A percentile compares a stretch with the other conserved stretches of the same genome.
Conservation (phyloP, 2,113 vertebrate species). For the Pluvianellus socialis region DNA sequence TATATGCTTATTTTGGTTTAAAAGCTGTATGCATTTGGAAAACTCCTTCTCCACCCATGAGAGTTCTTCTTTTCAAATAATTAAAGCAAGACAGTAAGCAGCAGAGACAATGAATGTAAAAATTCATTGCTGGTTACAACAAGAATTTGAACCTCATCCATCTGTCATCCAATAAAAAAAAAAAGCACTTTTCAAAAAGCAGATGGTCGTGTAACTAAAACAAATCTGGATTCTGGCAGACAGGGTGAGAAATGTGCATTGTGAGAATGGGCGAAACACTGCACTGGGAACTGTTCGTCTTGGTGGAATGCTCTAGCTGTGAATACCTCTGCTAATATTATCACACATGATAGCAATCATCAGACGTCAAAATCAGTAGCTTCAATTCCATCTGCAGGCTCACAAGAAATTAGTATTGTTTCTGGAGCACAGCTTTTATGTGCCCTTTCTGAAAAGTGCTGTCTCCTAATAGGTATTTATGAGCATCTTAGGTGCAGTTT, state of each 20-base stretch:
- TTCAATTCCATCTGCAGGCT: neutral
- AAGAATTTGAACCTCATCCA: constrained; percentile 48
- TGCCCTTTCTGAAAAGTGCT: neutral
- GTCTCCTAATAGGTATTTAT: neutral
- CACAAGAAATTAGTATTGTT: neutral
- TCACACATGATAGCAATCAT: accelerated
- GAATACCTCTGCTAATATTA: neutral
- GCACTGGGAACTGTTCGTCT: neutral
- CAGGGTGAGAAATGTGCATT: neutral
- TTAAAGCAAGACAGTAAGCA: constrained; percentile 49
- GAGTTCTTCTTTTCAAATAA: constrained; percentile 25
- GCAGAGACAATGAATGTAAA: constrained; percentile 48
- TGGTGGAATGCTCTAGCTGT: neutral
- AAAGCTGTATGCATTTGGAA: neutral
- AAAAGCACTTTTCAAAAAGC: constrained; percentile 19
- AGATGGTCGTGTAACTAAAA: constrained; percentile 57
- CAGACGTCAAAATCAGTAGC: neutral
- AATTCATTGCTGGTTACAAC: constrained; percentile 30
- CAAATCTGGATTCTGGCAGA: constrained; percentile 60
- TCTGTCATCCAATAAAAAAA: constrained; percentile 4
- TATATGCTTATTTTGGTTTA: constrained; percentile 5
- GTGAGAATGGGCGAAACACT: neutral
- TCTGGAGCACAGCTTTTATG: neutral
- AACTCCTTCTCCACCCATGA: neutral
- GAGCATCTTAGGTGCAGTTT: neutral